Evolutionary conservation across 2,888 invertebrate genomes (phyloP).

Genomic region (Helleia helle): DNA sequence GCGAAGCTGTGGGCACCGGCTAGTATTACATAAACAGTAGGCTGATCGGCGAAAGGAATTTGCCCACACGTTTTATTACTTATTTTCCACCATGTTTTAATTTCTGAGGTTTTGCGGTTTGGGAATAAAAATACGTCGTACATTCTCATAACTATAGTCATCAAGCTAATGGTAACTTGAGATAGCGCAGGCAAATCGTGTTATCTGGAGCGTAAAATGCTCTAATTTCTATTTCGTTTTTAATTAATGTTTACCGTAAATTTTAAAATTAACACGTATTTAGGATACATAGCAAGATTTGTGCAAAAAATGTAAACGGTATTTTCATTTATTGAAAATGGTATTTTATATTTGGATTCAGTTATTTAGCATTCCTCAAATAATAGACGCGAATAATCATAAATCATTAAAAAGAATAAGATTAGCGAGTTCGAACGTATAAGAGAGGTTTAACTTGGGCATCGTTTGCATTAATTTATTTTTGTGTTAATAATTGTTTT

Average conservation of each 20-base stretch:
- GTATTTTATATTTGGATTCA: too few species aligned
- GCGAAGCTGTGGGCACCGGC: too few species aligned
- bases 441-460: too few species aligned
- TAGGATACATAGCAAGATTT: neutral
- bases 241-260: neutral
- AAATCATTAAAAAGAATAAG: too few species aligned
- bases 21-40: too few species aligned
- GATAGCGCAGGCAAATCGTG: neutral
- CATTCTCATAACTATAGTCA: neutral
- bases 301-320: too few species aligned
- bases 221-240: constrained; percentile 2
- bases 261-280: neutral
- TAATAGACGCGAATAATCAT: too few species aligned
- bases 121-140: neutral
- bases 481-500: too few species aligned
- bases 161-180: neutral
- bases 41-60: neutral
- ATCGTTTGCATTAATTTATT: too few species aligned
- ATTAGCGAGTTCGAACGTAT: too few species aligned
- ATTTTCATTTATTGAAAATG: too few species aligned
- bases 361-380: too few species aligned
- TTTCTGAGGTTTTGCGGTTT: constrained; percentile 3
- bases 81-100: constrained; percentile 2
- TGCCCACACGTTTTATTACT: neutral
- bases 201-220: neutral